Percentiles rank a stretch among this genome's conserved stretches.
These are phyloP conservation scores for Hyaena hyaena DNA, from an alignment of 2,113 vertebrate genomes.

Conservation along the genomic window DNA sequence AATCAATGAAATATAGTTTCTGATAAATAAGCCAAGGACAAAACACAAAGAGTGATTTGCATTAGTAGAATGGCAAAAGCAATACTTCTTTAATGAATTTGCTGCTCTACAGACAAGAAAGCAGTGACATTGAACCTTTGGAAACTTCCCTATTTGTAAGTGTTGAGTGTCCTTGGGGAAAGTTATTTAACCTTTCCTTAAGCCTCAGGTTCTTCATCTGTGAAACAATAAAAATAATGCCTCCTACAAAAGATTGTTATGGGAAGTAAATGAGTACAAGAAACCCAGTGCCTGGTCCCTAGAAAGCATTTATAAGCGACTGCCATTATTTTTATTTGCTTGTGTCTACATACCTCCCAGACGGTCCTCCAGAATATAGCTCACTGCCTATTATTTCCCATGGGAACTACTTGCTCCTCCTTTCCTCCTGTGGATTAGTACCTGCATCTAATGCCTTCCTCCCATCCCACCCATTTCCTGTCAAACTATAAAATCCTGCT, in stretches of 20 bases:
- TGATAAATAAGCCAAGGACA: neutral
- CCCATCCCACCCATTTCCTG: neutral
- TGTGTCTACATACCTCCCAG: neutral
- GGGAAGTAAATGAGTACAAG: neutral
- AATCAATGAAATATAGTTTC: neutral
- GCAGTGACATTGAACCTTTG: neutral
- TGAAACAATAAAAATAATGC: slow-evolving; percentile 14
- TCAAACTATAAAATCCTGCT: neutral
- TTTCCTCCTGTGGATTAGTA: neutral
- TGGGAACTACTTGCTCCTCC: neutral
- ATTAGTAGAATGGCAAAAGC: neutral
- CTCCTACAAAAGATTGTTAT: neutral
- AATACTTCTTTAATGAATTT: neutral
- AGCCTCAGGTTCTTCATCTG: neutral
- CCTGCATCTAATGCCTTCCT: neutral
- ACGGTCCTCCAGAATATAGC: neutral
- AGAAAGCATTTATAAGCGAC: neutral
- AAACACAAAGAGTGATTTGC: neutral
- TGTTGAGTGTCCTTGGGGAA: neutral
- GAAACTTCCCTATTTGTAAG: neutral
- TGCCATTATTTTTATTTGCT: neutral
- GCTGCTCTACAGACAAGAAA: neutral
- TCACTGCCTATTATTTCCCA: neutral
- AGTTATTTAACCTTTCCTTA: slow-evolving; percentile 19
- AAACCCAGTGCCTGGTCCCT: neutral